Base-by-base conservation (phyloP, 35 echinoderm and acorn worm species). In the Apostichopus japonicus region DNA sequence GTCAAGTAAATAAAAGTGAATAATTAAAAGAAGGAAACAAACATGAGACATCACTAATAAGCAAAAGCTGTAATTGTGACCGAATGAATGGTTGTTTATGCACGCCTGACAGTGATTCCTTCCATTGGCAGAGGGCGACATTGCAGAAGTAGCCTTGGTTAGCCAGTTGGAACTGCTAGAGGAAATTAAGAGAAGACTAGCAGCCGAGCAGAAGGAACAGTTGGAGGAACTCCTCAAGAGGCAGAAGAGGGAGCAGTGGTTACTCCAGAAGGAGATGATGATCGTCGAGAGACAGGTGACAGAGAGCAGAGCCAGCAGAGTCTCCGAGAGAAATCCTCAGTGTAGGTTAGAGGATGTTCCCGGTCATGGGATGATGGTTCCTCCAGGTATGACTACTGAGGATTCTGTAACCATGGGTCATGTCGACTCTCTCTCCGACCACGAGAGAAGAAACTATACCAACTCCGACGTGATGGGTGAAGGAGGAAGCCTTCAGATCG, bases 121-220 rank as follows among this genome's bases (percentile, higher is more conserved):
- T 72, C 2, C 44, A 72, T 65, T 1, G 4, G 51, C 63, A 89
- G 86, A 84, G 55, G n/a, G 4, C 57, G 81, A 5, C 13, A 84
- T 84, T 24, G 86, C 90, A 23, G 95, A 92, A 9, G 93, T 95
- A 1, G 56, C 95, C 11, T 44, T 95, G 52, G 90, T 62, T 3
- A 91, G 92, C 22, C 95, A 98, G 81, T 70, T 98, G 72, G 91
- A 94, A 6, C 89, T 92, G 6, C 84, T 98, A 62, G 97, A 98
- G 91, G 86, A 93, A 56, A 94, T 98, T 83, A 84, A 86, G 72
- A 63, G 82, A n/a, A 71, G 88, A 24, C 71, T 98, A 72, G 87
- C 90, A 27, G 77, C 92, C 2, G 81, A 98, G 81, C 97, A 98
- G 71, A 83, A 92, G 54, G 57, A 94, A 70, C 97, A 96, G 67